phyloP scores from a whole-genome alignment of 37 sponge, comb jelly and placozoan genomes.

The Aplysina aerophoba region DNA sequence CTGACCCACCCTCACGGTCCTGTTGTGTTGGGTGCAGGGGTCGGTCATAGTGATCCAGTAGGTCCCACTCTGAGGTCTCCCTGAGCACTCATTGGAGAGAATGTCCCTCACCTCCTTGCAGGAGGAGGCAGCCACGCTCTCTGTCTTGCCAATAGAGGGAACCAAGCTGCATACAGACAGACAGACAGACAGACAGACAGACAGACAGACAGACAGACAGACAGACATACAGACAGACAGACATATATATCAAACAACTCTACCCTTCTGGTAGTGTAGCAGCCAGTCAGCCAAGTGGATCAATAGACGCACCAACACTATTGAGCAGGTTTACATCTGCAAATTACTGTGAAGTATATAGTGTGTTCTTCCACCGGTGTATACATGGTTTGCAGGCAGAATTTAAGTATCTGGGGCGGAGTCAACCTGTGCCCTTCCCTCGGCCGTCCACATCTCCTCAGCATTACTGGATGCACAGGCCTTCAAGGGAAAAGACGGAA shows the following conservation, averaged over 20 bases:
- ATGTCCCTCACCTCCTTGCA: constrained; percentile 11
- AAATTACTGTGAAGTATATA: too few species aligned
- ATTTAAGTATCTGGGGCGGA: not conserved
- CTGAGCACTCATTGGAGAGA: constrained; percentile 17
- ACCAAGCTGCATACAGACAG: not conserved
- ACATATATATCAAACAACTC: too few species aligned
- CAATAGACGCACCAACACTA: too few species aligned
- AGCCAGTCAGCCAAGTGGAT: too few species aligned
- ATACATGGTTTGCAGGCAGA: not conserved
- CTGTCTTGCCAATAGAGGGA: constrained; percentile 15
- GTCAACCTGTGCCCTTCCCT: not conserved
- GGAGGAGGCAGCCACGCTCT: not conserved
- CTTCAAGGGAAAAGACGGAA: not conserved
- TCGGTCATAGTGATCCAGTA: constrained; percentile 17
- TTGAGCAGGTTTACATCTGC: too few species aligned
- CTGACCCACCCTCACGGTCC: too few species aligned
- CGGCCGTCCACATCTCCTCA: not conserved
- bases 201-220: too few species aligned
- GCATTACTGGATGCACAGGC: not conserved
- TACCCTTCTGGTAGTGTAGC: too few species aligned
- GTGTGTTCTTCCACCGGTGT: too few species aligned
- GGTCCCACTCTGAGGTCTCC: not conserved
- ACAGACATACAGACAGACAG: too few species aligned
- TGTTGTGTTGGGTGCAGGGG: not conserved
- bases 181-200: too few species aligned